Evolutionary conservation across 2,113 vertebrate genomes (phyloP), one percentile per base, ranked within the genome.

Genomic region (Speoplatyrhinus poulsoni): DNA sequence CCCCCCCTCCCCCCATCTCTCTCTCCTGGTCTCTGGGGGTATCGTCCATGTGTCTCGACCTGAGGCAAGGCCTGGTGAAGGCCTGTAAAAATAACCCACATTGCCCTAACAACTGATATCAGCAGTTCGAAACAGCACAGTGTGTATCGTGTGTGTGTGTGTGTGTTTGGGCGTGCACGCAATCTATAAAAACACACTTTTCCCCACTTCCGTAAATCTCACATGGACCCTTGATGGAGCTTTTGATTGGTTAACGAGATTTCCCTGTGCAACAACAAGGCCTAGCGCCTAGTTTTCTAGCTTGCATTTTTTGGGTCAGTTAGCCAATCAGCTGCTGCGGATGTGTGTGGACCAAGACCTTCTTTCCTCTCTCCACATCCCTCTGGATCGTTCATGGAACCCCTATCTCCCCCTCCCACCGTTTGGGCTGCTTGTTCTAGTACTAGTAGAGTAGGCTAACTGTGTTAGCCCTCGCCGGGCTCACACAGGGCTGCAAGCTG

Each of bases 51-150:
- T n/a, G 26, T 26, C 26, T 26, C 26, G 26, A 26, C 26, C 26
- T 26, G 26, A 26, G 2, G 26, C 19, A 19, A 19, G 19, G 19
- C 19, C 19, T 19, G 19, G 19, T 19, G 36, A 6, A 41, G 36
- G 36, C 7, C 36, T 41, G 36, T 79, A 87, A 91, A 86, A 92
- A 92, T 87, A 88, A 88, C 74, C 71, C 47, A 73, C 87, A 91
- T 91, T 92, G 91, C 92, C 87, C 81, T 19, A 19, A 19, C 19
- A 19, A 19, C 19, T 19, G 19, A 1, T 19, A 19, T 19, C 19
- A 19, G 19, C 19, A 19, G 19, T 1, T 0, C 26, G 2, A 26
- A 26, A 26, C 26, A 26, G 26, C 26, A 26, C 26, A 26, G 26
- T 26, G 26, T 26, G 26, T 26, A 26, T 26, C 2, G 26, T 26